A percentile compares a stretch with the other conserved stretches of the same genome.
Evolutionary conservation across 2,797 vertebrate species (phyloP).

Genomic region (Bradypodion pumilum): DNA sequence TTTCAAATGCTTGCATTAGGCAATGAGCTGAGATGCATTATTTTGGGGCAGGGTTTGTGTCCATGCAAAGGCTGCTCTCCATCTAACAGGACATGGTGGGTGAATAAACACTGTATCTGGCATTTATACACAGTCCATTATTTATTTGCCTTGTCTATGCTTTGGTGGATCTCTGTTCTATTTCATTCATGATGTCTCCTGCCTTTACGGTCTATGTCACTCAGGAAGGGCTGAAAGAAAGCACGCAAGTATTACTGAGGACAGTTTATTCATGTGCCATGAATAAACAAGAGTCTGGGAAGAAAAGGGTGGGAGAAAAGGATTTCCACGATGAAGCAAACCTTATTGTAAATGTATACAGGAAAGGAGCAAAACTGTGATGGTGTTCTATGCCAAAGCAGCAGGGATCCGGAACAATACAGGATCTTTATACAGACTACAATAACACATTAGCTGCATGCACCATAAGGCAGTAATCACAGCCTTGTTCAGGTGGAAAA

Average conservation of each 20-base stretch:
- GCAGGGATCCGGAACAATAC: constrained; percentile 2
- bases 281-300: not conserved
- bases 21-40: not conserved
- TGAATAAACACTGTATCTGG: not conserved
- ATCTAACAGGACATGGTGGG: not conserved
- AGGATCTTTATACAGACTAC: not conserved
- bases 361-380: not conserved
- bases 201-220: constrained; percentile 26
- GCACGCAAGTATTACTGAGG: not conserved
- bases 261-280: not conserved
- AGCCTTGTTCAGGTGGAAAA: constrained; percentile 27
- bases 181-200: constrained; percentile 24
- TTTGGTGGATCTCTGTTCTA: constrained; percentile 22
- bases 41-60: not conserved
- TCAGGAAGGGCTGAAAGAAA: constrained; percentile 4
- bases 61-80: not conserved
- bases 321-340: not conserved
- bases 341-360: not conserved
- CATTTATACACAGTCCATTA: not conserved
- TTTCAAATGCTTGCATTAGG: too few relatives aligned
- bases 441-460: not conserved
- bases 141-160: not conserved
- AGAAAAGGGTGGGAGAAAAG: not conserved
- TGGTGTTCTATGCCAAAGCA: rapidly evolving
- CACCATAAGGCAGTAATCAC: constrained; percentile 6